A percentile compares a stretch with the other conserved stretches of the same genome.
These are phyloP conservation scores for Reinhardtius hippoglossoides DNA, from an alignment of 2,113 vertebrate genomes.

Conservation along the genomic window DNA sequence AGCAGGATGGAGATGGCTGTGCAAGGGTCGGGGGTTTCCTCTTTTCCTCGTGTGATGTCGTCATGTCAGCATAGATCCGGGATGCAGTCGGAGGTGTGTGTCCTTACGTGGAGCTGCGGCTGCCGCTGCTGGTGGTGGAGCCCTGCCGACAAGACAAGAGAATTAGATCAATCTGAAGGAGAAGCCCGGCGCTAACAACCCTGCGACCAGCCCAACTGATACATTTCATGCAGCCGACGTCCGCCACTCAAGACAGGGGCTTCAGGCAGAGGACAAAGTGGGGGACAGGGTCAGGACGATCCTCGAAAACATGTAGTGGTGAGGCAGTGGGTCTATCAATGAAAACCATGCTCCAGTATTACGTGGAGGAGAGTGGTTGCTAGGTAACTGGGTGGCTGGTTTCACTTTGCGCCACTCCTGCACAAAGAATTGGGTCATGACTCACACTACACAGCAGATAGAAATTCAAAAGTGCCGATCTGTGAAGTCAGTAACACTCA, in stretches of 20 bases:
- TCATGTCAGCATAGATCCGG: slow-evolving; percentile 38
- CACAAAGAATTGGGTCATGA: slow-evolving; percentile 71
- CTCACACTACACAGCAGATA: slow-evolving; percentile 58
- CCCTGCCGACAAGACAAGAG: slow-evolving; percentile 73
- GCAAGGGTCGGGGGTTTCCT: neutral
- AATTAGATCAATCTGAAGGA: slow-evolving; percentile 19
- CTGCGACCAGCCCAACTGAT: slow-evolving; percentile 53
- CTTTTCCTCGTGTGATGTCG: slow-evolving; percentile 32
- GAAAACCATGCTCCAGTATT: slow-evolving; percentile 74
- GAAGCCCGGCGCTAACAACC: neutral
- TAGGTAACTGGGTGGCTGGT: slow-evolving; percentile 73
- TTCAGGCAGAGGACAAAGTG: slow-evolving; percentile 73
- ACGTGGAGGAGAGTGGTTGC: slow-evolving; percentile 68
- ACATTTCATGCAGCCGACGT: slow-evolving; percentile 58
- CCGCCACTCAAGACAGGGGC: slow-evolving; percentile 33
- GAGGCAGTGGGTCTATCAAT: slow-evolving; percentile 51
- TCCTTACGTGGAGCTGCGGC: slow-evolving; percentile 72
- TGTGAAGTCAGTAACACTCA: slow-evolving; percentile 45
- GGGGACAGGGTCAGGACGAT: slow-evolving; percentile 37
- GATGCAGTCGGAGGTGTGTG: slow-evolving; percentile 24
- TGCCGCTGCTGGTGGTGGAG: slow-evolving; percentile 80
- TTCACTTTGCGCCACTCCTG: slow-evolving; percentile 65
- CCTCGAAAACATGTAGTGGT: slow-evolving; percentile 54
- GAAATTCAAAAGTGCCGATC: slow-evolving; percentile 51
- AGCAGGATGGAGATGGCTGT: slow-evolving; percentile 6